Evolutionary conservation across 2,113 vertebrate genomes (phyloP).

Genomic region (Poicephalus gulielmi): DNA sequence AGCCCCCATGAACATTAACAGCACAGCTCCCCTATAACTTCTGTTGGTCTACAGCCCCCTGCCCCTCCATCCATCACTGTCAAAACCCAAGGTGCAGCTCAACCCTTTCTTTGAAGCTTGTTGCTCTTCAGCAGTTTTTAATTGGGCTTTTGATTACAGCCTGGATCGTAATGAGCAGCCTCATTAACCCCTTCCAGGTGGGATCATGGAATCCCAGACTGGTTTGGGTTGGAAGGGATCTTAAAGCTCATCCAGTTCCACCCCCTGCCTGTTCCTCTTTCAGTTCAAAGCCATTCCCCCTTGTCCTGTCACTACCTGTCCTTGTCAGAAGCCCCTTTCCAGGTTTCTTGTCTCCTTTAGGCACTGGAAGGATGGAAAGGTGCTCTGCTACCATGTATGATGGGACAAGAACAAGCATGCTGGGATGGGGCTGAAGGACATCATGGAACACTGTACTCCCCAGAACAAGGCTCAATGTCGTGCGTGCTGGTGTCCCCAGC

Average conservation of each 20-base stretch:
- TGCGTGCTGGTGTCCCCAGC: neutral
- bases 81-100: fast-evolving
- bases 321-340: neutral
- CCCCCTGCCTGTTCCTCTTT: neutral
- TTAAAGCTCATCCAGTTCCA: neutral
- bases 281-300: too few species aligned
- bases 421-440: too few species aligned
- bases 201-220: neutral
- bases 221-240: neutral
- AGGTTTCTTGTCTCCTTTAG: neutral
- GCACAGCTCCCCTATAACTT: neutral
- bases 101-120: neutral
- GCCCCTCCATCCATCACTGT: fast-evolving
- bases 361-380: neutral
- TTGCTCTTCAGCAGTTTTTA: neutral
- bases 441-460: neutral
- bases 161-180: neutral
- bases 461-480: neutral
- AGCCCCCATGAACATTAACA: neutral
- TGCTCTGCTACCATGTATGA: neutral
- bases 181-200: neutral
- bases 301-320: too few species aligned
- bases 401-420: neutral
- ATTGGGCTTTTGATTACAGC: neutral
- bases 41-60: neutral